phyloP scores from a whole-genome alignment of 2,113 vertebrate genomes.

The Gallinago undulata region DNA sequence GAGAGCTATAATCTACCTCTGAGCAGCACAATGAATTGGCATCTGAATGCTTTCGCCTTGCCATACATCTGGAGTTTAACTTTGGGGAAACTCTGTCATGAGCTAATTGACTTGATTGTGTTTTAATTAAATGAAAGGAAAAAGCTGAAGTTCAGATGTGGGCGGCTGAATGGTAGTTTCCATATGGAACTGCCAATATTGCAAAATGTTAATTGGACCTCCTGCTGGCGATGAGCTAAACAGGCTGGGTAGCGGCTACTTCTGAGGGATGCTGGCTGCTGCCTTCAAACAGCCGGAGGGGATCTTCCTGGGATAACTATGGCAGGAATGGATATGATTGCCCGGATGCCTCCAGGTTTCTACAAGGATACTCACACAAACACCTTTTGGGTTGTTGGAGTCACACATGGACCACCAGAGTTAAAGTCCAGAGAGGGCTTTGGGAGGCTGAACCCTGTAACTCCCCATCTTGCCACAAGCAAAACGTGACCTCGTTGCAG shows the following conservation, averaged over 20 bases:
- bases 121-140: constrained; percentile 58
- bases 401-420: background rate
- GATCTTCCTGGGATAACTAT: background rate
- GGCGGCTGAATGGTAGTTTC: constrained; percentile 41
- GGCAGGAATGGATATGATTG: background rate
- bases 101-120: constrained; percentile 42
- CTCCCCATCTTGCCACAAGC: background rate
- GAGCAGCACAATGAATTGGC: constrained; percentile 16
- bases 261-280: background rate
- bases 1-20: constrained; percentile 1
- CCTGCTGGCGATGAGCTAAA: constrained; percentile 14
- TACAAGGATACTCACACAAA: background rate
- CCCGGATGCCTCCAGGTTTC: background rate
- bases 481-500: background rate
- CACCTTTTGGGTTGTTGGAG: background rate
- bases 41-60: background rate
- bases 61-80: constrained; percentile 28
- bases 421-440: background rate
- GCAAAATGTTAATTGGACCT: constrained; percentile 64
- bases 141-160: constrained; percentile 47
- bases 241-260: constrained; percentile 34
- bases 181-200: constrained; percentile 45
- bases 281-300: background rate
- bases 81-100: constrained; percentile 38
- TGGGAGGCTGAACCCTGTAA: background rate